phyloP scores from a whole-genome alignment of 2,797 vertebrate species.

The Coregonus ussuriensis region DNA sequence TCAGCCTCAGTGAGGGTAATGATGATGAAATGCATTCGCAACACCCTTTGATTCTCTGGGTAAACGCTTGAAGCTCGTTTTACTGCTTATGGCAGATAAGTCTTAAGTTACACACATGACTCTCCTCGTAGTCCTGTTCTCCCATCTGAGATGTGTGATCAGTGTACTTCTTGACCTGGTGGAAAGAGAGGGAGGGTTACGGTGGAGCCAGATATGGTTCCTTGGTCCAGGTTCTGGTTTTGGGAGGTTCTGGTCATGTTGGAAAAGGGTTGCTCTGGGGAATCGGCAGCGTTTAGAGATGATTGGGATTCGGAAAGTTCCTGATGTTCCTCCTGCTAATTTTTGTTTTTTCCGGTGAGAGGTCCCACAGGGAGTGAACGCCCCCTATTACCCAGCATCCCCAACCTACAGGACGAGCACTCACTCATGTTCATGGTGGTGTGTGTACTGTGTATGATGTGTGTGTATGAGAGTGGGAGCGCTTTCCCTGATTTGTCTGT shows the following conservation, averaged over 20 bases:
- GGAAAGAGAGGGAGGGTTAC: constrained; percentile 41
- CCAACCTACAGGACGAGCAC: constrained; percentile 38
- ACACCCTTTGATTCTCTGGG: constrained; percentile 25
- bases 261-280: neutral
- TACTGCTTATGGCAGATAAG: constrained; percentile 38
- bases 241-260: constrained; percentile 20
- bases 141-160: too few relatives aligned
- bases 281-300: constrained; percentile 36
- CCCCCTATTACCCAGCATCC: constrained; percentile 25
- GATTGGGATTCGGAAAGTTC: constrained; percentile 47
- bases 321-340: constrained; percentile 56
- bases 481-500: too few relatives aligned
- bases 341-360: constrained; percentile 60
- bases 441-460: neutral
- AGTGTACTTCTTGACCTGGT: too few relatives aligned
- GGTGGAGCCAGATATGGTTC: neutral
- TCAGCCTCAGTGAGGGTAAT: constrained; percentile 23
- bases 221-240: neutral
- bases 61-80: constrained; percentile 31
- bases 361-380: constrained; percentile 36
- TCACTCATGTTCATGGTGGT: constrained; percentile 39
- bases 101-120: too few relatives aligned
- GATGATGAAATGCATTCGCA: constrained; percentile 17
- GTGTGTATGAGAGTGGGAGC: neutral
- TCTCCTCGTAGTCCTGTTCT: too few relatives aligned